Conservation (phyloP, 2,113 vertebrate species). For the Paramisgurnus dabryanus region DNA sequence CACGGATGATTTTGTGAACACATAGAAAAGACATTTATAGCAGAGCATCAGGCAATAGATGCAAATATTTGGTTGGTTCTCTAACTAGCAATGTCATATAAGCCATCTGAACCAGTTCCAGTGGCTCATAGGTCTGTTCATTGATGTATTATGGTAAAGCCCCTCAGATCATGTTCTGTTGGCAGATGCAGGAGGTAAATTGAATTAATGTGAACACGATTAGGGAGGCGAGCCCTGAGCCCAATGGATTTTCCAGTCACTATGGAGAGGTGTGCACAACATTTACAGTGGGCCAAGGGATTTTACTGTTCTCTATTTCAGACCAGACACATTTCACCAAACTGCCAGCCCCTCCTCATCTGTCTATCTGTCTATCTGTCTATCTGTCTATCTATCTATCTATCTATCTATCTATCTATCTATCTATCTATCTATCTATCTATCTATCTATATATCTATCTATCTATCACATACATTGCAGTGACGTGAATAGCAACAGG, state of each 20-base stretch:
- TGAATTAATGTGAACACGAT: slow-evolving; percentile 67
- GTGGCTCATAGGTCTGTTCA: slow-evolving; percentile 3
- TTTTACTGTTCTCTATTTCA: slow-evolving; percentile 19
- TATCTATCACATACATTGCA: slow-evolving; percentile 25
- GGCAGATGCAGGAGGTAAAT: slow-evolving; percentile 58
- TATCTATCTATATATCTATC: neutral
- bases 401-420: slow-evolving; percentile 29
- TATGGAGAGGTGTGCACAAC: slow-evolving; percentile 46
- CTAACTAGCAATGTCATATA: neutral
- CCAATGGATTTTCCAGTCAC: slow-evolving; percentile 55
- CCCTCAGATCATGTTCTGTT: slow-evolving; percentile 59
- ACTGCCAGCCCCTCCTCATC: neutral
- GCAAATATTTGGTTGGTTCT: neutral
- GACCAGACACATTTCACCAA: slow-evolving; percentile 31
- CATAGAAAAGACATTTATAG: neutral
- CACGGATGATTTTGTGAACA: too few species aligned
- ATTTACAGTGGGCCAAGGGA: slow-evolving; percentile 38
- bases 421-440: neutral
- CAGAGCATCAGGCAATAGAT: neutral
- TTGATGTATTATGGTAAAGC: slow-evolving; percentile 43
- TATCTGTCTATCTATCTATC: neutral
- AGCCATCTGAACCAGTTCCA: neutral
- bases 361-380: too few species aligned
- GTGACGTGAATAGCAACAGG: slow-evolving; percentile 69
- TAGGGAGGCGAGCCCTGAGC: slow-evolving; percentile 48